These are phyloP conservation scores for Pachyuromys duprasi DNA, from an alignment of 2,797 vertebrate genomes.

Conservation along the genomic window DNA sequence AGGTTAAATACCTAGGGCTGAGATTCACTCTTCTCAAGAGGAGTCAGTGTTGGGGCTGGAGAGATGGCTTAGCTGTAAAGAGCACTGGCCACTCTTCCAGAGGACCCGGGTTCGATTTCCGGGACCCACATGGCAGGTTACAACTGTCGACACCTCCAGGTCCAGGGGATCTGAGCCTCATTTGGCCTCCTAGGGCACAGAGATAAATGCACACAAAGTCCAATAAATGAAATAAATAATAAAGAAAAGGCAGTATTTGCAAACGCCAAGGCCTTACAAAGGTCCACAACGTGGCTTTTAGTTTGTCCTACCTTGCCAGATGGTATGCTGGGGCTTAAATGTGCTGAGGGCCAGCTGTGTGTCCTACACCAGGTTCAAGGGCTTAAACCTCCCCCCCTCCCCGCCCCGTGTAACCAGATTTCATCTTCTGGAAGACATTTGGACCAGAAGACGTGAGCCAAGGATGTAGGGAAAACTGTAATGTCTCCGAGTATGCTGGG, in stretches of 20 bases:
- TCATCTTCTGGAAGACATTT: background rate
- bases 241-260: background rate
- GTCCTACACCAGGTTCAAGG: background rate
- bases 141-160: background rate
- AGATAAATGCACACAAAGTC: background rate
- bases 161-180: background rate
- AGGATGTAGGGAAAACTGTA: background rate
- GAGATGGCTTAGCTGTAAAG: background rate
- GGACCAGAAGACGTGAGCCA: background rate
- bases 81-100: background rate
- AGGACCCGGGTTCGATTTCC: background rate
- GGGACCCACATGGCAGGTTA: background rate
- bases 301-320: background rate
- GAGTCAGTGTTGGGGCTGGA: background rate
- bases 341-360: background rate
- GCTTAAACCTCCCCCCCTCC: no score
- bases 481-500: background rate
- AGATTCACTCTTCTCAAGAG: background rate
- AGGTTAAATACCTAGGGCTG: background rate
- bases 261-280: background rate
- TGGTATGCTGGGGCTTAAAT: background rate
- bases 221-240: background rate
- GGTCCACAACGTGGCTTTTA: background rate
- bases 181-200: background rate
- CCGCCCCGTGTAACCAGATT: background rate